These are phyloP conservation scores for Paradoxurus hermaphroditus DNA, from an alignment of 2,113 vertebrate genomes.

Conservation along the genomic window DNA sequence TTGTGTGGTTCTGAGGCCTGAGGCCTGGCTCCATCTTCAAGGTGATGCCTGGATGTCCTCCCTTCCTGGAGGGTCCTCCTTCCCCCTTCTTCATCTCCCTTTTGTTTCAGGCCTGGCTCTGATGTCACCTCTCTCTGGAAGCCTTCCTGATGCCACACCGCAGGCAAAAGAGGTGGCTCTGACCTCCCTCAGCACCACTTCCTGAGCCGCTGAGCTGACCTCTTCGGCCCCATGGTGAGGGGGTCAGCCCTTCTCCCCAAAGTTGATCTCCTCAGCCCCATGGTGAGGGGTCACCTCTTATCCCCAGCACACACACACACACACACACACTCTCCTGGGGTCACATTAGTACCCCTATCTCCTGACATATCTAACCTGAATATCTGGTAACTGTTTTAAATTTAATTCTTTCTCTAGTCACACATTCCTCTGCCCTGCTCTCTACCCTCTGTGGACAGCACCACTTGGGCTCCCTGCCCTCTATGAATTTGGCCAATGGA, in stretches of 20 bases:
- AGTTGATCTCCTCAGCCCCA: neutral
- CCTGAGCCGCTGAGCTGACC: neutral
- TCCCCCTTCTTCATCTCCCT: neutral
- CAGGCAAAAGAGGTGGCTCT: neutral
- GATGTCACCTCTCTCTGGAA: neutral
- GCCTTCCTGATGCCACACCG: neutral
- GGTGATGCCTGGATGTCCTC: neutral
- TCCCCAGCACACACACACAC: too few species aligned
- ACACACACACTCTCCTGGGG: neutral
- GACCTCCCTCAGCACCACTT: neutral
- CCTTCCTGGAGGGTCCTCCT: neutral
- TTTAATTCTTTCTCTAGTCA: neutral
- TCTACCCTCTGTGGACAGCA: neutral
- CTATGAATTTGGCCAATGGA: neutral
- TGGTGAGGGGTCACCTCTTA: neutral
- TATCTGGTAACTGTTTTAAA: neutral
- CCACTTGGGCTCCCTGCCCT: neutral
- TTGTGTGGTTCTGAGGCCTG: neutral
- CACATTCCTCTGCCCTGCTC: neutral
- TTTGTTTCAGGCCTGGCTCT: neutral
- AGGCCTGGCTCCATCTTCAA: neutral
- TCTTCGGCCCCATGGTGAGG: neutral
- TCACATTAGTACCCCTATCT: neutral
- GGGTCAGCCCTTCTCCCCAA: neutral
- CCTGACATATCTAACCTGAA: neutral